Percentiles rank a stretch among this genome's conserved stretches.
Conservation (phyloP, 2,888 invertebrate genomes). For the Scaptomyza polygonia region DNA sequence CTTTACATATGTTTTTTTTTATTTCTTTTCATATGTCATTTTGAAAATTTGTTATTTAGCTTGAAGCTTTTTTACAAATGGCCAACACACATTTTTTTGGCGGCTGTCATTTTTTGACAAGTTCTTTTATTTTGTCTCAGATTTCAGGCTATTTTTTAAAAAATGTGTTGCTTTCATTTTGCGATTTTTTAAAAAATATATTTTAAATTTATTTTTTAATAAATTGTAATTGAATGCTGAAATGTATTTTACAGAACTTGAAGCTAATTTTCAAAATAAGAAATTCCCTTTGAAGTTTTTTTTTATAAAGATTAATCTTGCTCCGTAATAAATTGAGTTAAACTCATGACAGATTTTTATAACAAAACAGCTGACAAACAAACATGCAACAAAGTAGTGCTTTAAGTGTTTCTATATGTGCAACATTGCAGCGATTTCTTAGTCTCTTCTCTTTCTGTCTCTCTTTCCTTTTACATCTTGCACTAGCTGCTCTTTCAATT, state of each 20-base stretch:
- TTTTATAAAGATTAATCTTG: neutral
- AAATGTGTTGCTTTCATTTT: neutral
- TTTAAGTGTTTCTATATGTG: constrained; percentile 13
- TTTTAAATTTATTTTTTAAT: too few relatives aligned
- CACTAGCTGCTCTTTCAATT: constrained; percentile 58
- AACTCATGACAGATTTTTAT: constrained; percentile 25
- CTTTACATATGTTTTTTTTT: neutral
- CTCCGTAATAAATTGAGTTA: neutral
- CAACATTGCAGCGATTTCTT: constrained; percentile 37
- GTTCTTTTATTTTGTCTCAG: neutral
- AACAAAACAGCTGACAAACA: constrained; percentile 7
- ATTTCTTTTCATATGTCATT: too few relatives aligned
- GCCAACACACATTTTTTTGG: neutral
- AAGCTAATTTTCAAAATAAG: too few relatives aligned
- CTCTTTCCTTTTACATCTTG: neutral
- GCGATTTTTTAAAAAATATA: too few relatives aligned
- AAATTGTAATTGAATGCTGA: neutral
- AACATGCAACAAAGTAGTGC: neutral
- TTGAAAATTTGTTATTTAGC: neutral
- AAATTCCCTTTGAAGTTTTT: too few relatives aligned
- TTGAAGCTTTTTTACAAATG: neutral
- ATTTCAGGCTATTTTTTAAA: neutral
- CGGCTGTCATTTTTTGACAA: neutral
- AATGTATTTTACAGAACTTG: neutral
- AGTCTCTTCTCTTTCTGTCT: neutral